Percentiles rank a stretch among this genome's conserved stretches.
Conservation (phyloP, 2,888 invertebrate genomes). For the Hypomecis atomaria region DNA sequence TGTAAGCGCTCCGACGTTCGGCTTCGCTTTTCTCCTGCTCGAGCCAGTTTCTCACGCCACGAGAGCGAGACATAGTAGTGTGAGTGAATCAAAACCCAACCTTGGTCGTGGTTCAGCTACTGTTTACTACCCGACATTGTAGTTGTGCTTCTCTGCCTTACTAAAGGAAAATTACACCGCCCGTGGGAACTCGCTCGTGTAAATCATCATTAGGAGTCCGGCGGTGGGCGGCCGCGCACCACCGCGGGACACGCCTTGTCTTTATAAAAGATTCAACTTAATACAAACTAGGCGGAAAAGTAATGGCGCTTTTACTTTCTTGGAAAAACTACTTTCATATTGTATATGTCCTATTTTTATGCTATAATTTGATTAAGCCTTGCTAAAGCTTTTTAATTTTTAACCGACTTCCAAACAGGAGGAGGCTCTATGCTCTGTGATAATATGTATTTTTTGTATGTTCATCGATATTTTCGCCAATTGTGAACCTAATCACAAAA, state of each 20-base stretch:
- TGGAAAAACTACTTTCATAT: conserved; percentile 18
- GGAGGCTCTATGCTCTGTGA: too few relatives aligned
- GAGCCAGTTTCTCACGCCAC: too few relatives aligned
- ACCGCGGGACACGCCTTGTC: conserved; percentile 69
- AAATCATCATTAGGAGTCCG: conserved; percentile 76
- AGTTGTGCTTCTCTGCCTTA: conserved; percentile 57
- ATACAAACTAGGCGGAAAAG: conserved; percentile 73
- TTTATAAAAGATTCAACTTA: conserved; percentile 81
- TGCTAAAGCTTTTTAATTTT: too few relatives aligned
- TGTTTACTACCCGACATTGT: conserved; percentile 14
- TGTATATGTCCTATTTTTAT: background rate
- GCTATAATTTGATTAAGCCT: too few relatives aligned
- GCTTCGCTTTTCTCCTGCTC: too few relatives aligned
- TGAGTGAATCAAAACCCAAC: conserved; percentile 17
- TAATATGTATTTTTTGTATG: too few relatives aligned
- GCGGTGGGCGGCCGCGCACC: conserved; percentile 46
- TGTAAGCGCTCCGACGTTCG: too few relatives aligned
- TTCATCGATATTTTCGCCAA: too few relatives aligned
- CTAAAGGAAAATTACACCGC: conserved; percentile 80
- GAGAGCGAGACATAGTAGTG: conserved; percentile 7
- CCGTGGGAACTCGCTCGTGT: conserved; percentile 73
- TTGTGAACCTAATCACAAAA: too few relatives aligned
- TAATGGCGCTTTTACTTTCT: conserved; percentile 54
- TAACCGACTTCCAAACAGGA: too few relatives aligned
- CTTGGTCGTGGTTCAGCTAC: conserved; percentile 14